These are phyloP conservation scores for Panulirus ornatus DNA, from an alignment of 1,140 invertebrate genomes.

Conservation along the genomic window DNA sequence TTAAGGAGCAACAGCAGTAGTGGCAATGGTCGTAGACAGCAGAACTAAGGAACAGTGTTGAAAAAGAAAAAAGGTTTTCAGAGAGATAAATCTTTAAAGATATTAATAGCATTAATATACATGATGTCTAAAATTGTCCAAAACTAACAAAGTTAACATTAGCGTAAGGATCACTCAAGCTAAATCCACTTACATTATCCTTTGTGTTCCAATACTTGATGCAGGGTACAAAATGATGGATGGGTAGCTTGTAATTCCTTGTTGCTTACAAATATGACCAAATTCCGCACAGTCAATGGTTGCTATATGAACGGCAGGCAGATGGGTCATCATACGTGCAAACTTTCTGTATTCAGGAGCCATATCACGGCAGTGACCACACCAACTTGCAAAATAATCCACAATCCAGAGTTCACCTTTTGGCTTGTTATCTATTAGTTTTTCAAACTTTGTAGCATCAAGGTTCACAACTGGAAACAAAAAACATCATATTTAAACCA, in stretches of 20 bases:
- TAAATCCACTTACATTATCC: slow-evolving; percentile 17
- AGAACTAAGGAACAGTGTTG: too few relatives aligned
- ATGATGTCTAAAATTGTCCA: too few relatives aligned
- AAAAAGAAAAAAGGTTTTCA: too few relatives aligned
- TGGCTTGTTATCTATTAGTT: slow-evolving; percentile 50
- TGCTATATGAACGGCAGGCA: slow-evolving; percentile 82
- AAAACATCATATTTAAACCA: slow-evolving; percentile 10
- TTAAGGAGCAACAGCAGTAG: too few relatives aligned
- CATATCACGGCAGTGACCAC: slow-evolving; percentile 84
- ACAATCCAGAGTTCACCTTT: slow-evolving; percentile 81
- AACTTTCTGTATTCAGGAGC: slow-evolving; percentile 82
- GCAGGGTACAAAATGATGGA: slow-evolving; percentile 81
- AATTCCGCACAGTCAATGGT: slow-evolving; percentile 90
- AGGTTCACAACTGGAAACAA: slow-evolving; percentile 62
- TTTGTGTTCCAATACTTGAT: slow-evolving; percentile 76
- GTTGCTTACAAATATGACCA: slow-evolving; percentile 84
- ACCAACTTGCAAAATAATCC: slow-evolving; percentile 86
- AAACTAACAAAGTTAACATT: too few relatives aligned
- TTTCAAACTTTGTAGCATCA: slow-evolving; percentile 52
- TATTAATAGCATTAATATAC: too few relatives aligned
- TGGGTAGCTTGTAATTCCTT: slow-evolving; percentile 85
- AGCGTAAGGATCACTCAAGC: too few relatives aligned
- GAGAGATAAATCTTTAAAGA: too few relatives aligned
- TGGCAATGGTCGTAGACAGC: too few relatives aligned
- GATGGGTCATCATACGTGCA: slow-evolving; percentile 78